Evolutionary conservation across 2,888 invertebrate species (phyloP), one percentile per base, ranked within the genome.

Genomic region (Linnaemya tessellans): DNA sequence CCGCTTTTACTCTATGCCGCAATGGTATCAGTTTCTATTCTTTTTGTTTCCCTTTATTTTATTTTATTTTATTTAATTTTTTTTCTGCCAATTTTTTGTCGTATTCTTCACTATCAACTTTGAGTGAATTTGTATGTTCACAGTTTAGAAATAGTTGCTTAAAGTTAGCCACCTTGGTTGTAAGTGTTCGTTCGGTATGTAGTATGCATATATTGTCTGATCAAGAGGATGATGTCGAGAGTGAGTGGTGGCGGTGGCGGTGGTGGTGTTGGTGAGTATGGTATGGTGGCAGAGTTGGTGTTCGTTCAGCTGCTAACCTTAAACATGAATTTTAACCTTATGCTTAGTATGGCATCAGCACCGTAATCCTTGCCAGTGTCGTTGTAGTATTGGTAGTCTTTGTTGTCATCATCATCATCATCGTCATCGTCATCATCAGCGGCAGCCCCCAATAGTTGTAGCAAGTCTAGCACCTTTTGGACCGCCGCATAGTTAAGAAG

Each of bases 71-170:
- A 64, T 11, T 38, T 77, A 3, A 20, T 25, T 73, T 49, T 38
- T 68, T 41, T 38, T 54, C 43, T 54, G 25, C 60, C 54, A 81
- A 68, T 46, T 54, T 64, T 58, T 20, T 70, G 35, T 64, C 85
- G 87, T 85, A 88, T 87, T 80, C 86, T 82, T 86, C 87, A 88
- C 90, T 90, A 91, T 91, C 91, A 91, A 89, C 88, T 88, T 89
- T 91, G 91, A 91, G 91, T 91, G 91, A 91, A 91, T 91, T 91
- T 91, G 91, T 91, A 90, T 91, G 91, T 91, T 91, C 90, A 89
- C 90, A 90, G 91, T 90, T 90, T 88, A 89, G 87, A 82, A 82
- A 82, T 82, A 77, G 82, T 77, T 82, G 54, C 70, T 71, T 35
- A 58, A 71, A 82, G 54, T 70, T 75, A 81, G 81, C 80, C 82